These are phyloP conservation scores for Brevipalpus yothersi DNA, from an alignment of 1,140 invertebrate species.

Conservation along the genomic window DNA sequence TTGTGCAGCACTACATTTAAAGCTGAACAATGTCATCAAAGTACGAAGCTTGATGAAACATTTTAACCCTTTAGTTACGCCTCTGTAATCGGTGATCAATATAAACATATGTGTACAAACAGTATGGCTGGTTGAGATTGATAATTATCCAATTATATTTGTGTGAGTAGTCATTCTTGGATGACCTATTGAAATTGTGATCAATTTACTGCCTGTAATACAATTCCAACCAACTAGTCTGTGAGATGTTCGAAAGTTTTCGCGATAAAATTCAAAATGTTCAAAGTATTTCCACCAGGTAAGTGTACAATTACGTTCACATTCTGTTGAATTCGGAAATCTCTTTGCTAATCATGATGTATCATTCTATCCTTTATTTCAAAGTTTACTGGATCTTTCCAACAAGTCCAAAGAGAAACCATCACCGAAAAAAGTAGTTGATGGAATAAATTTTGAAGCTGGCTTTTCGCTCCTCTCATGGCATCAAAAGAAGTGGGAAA, in stretches of 20 bases:
- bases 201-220: no score
- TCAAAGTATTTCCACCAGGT: not conserved
- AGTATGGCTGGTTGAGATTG: no score
- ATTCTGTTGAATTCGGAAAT: not conserved
- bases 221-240: no score
- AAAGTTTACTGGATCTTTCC: not conserved
- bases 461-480: not conserved
- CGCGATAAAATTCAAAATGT: not conserved
- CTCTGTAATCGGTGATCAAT: no score
- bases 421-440: not conserved
- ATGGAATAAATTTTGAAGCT: not conserved
- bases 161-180: no score
- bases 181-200: no score
- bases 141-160: no score
- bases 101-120: no score
- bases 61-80: no score
- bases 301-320: not conserved
- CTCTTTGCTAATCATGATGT: not conserved
- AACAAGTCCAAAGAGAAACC: not conserved
- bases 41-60: no score
- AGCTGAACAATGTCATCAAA: no score
- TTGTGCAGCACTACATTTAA: no score
- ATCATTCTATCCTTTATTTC: not conserved
- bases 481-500: not conserved
- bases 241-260: not conserved